Conservation (phyloP, 2,113 vertebrate species). For the Megaceryle torquata region DNA sequence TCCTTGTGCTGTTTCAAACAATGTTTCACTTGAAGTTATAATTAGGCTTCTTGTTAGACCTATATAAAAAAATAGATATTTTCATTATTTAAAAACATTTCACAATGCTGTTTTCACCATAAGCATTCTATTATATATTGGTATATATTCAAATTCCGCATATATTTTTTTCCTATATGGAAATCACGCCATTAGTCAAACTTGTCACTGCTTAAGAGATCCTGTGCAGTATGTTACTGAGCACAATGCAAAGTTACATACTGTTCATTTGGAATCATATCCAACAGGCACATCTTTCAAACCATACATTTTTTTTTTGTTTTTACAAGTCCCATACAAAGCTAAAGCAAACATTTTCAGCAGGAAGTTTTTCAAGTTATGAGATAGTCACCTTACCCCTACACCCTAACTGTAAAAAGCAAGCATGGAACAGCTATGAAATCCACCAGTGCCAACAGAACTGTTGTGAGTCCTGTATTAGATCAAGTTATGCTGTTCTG, state of each 20-base stretch:
- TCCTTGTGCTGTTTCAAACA: slow-evolving; percentile 77
- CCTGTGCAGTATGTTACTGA: not conserved
- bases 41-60: slow-evolving; percentile 66
- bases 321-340: not conserved
- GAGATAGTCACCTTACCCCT: not conserved
- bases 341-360: not conserved
- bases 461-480: not conserved
- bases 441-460: not conserved
- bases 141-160: not conserved
- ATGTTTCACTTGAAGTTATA: slow-evolving; percentile 62
- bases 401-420: not conserved
- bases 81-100: not conserved
- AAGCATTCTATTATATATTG: not conserved
- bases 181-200: not conserved
- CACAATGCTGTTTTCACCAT: not conserved
- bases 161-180: not conserved
- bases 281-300: not conserved
- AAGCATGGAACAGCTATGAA: not conserved
- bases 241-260: rapidly evolving
- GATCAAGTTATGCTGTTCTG: not conserved
- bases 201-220: rapidly evolving
- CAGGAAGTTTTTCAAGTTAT: not conserved
- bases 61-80: slow-evolving; percentile 10
- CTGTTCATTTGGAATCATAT: not conserved
- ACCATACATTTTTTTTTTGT: not conserved